phyloP scores from a whole-genome alignment of 2,888 invertebrate genomes.

The Cotesia congregata region DNA sequence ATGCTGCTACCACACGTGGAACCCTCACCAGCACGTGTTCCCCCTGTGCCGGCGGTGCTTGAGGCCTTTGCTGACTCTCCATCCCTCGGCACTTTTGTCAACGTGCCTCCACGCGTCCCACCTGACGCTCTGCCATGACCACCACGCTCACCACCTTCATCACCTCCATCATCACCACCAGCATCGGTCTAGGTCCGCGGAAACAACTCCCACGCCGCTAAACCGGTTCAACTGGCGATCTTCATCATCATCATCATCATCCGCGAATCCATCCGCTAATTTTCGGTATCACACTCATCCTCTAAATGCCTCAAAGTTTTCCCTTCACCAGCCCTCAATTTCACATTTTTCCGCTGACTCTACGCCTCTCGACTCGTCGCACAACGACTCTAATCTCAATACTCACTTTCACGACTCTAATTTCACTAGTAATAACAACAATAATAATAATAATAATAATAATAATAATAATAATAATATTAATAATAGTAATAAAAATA shows the following conservation, averaged over 20 bases:
- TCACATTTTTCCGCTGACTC: slow-evolving; percentile 11
- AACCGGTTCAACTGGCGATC: slow-evolving; percentile 50
- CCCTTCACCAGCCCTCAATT: slow-evolving; percentile 50
- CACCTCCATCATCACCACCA: neutral
- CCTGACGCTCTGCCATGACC: slow-evolving; percentile 40
- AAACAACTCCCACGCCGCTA: slow-evolving; percentile 49
- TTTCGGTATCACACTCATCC: slow-evolving; percentile 53
- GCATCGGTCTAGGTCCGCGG: slow-evolving; percentile 49
- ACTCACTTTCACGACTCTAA: neutral
- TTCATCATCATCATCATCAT: no score
- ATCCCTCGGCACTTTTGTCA: slow-evolving; percentile 47
- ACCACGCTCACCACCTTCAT: slow-evolving; percentile 1
- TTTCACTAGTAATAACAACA: neutral
- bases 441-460: neutral
- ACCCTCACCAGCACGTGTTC: slow-evolving; percentile 62
- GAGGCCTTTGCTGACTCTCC: slow-evolving; percentile 61
- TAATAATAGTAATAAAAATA: neutral
- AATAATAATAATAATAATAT: neutral
- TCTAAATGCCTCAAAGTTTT: slow-evolving; percentile 54
- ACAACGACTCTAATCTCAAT: neutral
- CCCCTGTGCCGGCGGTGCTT: slow-evolving; percentile 63
- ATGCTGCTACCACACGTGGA: slow-evolving; percentile 68
- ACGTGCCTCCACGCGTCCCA: slow-evolving; percentile 45
- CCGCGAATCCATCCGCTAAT: slow-evolving; percentile 36
- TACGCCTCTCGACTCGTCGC: neutral